These are phyloP conservation scores for Eulemur macaco DNA, from an alignment of 2,113 vertebrate genomes.

Conservation along the genomic window DNA sequence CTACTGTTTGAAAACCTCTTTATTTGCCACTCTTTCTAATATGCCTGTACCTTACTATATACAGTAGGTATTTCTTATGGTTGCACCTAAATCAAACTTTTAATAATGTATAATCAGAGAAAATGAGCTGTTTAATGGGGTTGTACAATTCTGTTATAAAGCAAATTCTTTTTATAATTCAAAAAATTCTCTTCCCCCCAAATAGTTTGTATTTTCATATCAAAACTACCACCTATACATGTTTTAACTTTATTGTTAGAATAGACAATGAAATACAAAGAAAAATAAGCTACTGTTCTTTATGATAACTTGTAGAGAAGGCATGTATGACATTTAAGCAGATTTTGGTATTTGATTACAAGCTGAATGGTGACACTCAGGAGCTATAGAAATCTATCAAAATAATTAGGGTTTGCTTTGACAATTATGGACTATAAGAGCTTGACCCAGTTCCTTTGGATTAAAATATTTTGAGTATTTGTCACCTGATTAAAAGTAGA, in stretches of 20 bases:
- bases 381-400: constrained; percentile 51
- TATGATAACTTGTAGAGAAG: neutral
- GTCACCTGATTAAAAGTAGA: constrained; percentile 78
- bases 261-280: constrained; percentile 8
- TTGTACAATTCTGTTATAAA: constrained; percentile 1
- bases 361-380: neutral
- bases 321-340: neutral
- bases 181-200: neutral
- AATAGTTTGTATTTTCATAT: neutral
- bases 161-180: constrained; percentile 25
- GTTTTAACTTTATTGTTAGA: constrained; percentile 18
- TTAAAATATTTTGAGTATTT: constrained; percentile 78
- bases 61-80: neutral
- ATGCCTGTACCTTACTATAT: neutral
- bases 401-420: constrained; percentile 63
- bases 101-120: neutral
- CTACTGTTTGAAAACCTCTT: constrained; percentile 1
- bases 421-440: constrained; percentile 47
- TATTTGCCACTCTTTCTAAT: constrained; percentile 11
- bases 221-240: neutral
- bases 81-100: neutral
- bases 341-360: constrained; percentile 50
- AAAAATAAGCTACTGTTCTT: neutral
- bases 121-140: neutral
- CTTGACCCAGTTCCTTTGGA: constrained; percentile 72